Percentiles rank a stretch among this genome's conserved stretches.
These are phyloP conservation scores for Mythimna pallens DNA, from an alignment of 2,888 invertebrate genomes.

Conservation along the genomic window DNA sequence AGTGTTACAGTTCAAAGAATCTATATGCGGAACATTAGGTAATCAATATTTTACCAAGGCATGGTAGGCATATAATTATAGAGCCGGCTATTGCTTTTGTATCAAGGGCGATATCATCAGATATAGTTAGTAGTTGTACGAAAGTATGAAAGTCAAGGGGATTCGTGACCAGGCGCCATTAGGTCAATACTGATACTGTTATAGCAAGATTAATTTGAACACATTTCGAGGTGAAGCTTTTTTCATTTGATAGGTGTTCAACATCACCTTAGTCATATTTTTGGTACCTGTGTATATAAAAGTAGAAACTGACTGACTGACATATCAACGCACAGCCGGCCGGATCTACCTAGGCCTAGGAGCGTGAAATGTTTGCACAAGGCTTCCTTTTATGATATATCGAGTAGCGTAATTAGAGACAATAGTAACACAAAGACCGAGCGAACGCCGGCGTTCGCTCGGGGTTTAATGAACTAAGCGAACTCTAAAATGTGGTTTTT, in stretches of 20 bases:
- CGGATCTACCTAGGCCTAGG: too few relatives aligned
- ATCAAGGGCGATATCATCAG: conserved; percentile 71
- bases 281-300: conserved; percentile 1
- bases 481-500: too few relatives aligned
- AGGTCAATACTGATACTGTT: conserved; percentile 68
- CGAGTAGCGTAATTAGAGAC: too few relatives aligned
- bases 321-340: too few relatives aligned
- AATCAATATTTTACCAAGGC: conserved; percentile 77
- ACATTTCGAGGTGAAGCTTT: conserved; percentile 43
- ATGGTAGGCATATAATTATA: conserved; percentile 68
- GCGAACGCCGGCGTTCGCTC: too few relatives aligned
- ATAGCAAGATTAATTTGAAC: conserved; percentile 51
- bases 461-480: too few relatives aligned
- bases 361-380: too few relatives aligned
- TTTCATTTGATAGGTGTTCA: conserved; percentile 47
- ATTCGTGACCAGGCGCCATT: conserved; percentile 73
- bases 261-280: conserved; percentile 39
- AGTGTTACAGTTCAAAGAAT: conserved; percentile 70
- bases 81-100: conserved; percentile 54
- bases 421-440: too few relatives aligned
- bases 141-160: conserved; percentile 66
- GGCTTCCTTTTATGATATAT: too few relatives aligned
- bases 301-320: too few relatives aligned
- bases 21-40: conserved; percentile 69
- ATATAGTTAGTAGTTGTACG: conserved; percentile 40